These are phyloP conservation scores for Orbicella faveolata DNA, from an alignment of 64 coral and sea anemone genomes.

Conservation along the genomic window DNA sequence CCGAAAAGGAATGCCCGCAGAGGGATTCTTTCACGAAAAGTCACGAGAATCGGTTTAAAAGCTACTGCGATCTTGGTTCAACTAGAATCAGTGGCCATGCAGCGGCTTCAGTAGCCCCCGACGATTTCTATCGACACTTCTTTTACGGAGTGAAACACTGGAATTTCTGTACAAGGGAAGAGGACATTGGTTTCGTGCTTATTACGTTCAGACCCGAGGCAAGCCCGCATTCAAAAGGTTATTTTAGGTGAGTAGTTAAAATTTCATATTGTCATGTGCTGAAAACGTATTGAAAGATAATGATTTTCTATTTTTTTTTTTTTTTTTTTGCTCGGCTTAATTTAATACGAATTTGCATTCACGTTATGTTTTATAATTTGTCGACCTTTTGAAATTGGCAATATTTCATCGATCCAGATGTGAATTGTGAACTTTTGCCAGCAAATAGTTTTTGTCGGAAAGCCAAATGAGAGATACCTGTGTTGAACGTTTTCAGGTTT, in stretches of 20 bases:
- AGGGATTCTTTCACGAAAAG: constrained; percentile 26
- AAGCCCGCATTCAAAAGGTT: constrained; percentile 62
- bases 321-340: too few species aligned
- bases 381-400: too few species aligned
- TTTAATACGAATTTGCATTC: neutral
- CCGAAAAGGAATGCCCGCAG: constrained; percentile 53
- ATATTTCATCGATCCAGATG: too few species aligned
- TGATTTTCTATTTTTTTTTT: too few species aligned
- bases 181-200: constrained; percentile 61
- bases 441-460: too few species aligned
- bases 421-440: too few species aligned
- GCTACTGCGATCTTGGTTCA: constrained; percentile 69
- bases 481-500: too few species aligned
- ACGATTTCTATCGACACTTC: constrained; percentile 73
- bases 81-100: neutral
- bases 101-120: constrained; percentile 40
- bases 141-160: constrained; percentile 92
- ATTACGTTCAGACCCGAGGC: constrained; percentile 83
- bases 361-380: neutral
- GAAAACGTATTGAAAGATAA: neutral
- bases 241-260: constrained; percentile 56
- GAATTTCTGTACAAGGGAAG: constrained; percentile 73
- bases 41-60: constrained; percentile 50
- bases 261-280: neutral
- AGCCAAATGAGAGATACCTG: too few species aligned